Evolutionary conservation across 2,113 vertebrate genomes (phyloP).

Genomic region (Gopherus flavomarginatus): DNA sequence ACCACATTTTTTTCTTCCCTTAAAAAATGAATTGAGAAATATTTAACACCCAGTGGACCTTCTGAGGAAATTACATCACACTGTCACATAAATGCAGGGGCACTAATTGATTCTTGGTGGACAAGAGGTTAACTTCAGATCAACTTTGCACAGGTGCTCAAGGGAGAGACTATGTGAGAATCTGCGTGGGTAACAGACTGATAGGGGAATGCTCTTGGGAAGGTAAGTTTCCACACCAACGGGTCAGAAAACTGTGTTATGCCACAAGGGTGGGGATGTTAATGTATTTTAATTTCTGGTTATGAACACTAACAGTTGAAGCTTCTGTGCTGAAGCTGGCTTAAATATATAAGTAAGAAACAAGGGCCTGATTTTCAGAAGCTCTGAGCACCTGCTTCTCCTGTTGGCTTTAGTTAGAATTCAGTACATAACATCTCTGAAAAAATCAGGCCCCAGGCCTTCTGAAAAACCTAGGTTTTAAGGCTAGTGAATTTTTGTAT

Average conservation of each 20-base stretch:
- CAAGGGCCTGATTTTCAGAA: background rate
- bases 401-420: background rate
- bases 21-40: background rate
- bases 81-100: background rate
- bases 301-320: slow-evolving; percentile 19
- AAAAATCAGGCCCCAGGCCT: background rate
- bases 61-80: background rate
- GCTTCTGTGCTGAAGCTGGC: background rate
- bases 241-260: slow-evolving; percentile 42
- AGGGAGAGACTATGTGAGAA: background rate
- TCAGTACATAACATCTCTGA: background rate
- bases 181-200: background rate
- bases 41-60: background rate
- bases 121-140: background rate
- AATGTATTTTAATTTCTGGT: background rate
- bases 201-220: slow-evolving; percentile 32
- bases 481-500: background rate
- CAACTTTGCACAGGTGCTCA: background rate
- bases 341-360: background rate
- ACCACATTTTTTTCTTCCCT: background rate
- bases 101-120: background rate
- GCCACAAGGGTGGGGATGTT: background rate
- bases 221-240: background rate
- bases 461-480: background rate
- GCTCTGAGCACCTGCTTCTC: background rate